phyloP scores from a whole-genome alignment of 2,888 invertebrate species.

The Tenthredo mesomela region DNA sequence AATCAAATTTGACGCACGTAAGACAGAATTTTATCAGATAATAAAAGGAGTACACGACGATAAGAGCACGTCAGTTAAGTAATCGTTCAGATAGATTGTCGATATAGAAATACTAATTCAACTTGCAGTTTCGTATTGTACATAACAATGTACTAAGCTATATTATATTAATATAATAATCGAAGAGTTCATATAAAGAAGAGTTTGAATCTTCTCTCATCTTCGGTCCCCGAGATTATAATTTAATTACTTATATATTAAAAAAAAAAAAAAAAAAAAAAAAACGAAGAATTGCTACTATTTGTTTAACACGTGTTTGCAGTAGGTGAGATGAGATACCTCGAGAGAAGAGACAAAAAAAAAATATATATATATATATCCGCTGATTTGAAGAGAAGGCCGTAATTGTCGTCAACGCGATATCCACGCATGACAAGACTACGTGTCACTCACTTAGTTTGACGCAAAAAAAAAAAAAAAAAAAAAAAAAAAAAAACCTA shows the following conservation, averaged over 20 bases:
- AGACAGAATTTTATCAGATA: background rate
- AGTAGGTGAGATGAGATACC: background rate
- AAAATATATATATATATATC: too few relatives aligned
- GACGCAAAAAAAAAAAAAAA: background rate
- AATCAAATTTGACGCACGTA: background rate
- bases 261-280: too few relatives aligned
- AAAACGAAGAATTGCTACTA: background rate
- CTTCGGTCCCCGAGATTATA: background rate
- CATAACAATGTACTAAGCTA: background rate
- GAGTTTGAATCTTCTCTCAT: background rate
- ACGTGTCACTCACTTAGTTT: background rate
- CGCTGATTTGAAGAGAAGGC: conserved; percentile 8
- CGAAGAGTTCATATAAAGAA: background rate
- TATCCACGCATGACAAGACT: background rate
- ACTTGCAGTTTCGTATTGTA: background rate
- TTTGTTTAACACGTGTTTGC: conserved; percentile 1
- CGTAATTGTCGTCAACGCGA: conserved; percentile 23
- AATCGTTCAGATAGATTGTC: background rate
- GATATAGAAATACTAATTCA: background rate
- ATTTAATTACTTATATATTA: too few relatives aligned
- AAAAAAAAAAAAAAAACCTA: background rate
- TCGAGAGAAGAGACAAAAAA: too few relatives aligned
- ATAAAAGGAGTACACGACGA: background rate
- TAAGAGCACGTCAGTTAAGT: background rate
- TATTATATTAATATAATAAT: background rate